Percentiles rank a stretch among this genome's conserved stretches.
Conservation (phyloP, 2,113 vertebrate genomes). For the Oncorhynchus nerka region DNA sequence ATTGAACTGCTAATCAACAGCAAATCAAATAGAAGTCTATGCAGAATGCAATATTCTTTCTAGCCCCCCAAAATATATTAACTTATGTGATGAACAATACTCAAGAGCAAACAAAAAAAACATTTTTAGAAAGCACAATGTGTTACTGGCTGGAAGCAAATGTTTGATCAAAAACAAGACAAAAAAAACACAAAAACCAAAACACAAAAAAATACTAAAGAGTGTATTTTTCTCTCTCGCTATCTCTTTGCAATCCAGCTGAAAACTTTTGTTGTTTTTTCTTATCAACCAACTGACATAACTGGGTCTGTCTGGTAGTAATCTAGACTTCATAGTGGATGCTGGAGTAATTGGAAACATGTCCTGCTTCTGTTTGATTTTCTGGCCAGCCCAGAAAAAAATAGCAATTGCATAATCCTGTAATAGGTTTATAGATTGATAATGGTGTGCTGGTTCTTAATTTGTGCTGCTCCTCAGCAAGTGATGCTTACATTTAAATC, state of each 20-base stretch:
- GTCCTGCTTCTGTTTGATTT: neutral
- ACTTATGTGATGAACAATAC: neutral
- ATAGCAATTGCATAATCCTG: neutral
- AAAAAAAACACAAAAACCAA: neutral
- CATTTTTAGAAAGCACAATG: slow-evolving; percentile 38
- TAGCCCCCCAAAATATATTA: neutral
- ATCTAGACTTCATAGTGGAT: slow-evolving; percentile 29
- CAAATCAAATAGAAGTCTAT: neutral
- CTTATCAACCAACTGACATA: slow-evolving; percentile 61
- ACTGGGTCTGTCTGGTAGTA: slow-evolving; percentile 52
- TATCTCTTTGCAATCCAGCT: slow-evolving; percentile 37
- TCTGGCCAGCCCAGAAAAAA: neutral
- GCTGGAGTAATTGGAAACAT: slow-evolving; percentile 49
- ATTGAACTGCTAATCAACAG: neutral
- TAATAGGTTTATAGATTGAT: too few species aligned
- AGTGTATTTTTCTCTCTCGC: neutral
- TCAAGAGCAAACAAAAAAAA: neutral
- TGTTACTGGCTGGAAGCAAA: slow-evolving; percentile 26
- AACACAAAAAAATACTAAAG: neutral
- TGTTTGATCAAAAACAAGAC: slow-evolving; percentile 33
- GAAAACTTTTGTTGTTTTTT: slow-evolving; percentile 31
- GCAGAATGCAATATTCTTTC: neutral
- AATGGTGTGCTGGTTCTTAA: too few species aligned
- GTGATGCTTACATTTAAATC: too few species aligned
- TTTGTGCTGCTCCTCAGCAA: too few species aligned